These are phyloP conservation scores for Acheta domesticus DNA, from an alignment of 2,888 invertebrate genomes.

Conservation along the genomic window DNA sequence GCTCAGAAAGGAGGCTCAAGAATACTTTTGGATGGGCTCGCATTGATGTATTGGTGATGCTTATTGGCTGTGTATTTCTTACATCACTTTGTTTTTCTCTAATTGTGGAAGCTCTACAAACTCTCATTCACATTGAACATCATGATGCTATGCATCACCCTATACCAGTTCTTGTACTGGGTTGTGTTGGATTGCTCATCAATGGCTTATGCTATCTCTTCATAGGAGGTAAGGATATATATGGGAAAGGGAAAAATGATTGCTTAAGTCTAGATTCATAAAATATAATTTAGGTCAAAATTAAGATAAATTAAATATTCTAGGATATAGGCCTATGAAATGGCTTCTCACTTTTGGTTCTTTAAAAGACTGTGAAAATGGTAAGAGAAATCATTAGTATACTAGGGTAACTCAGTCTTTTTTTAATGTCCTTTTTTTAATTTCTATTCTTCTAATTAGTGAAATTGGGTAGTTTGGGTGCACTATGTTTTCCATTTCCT, in stretches of 20 bases:
- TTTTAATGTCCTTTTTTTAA: no score
- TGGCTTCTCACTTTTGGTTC: no score
- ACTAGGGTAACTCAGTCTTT: no score
- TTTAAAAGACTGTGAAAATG: no score
- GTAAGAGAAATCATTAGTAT: no score
- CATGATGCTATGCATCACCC: constrained; percentile 72
- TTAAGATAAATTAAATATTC: neutral
- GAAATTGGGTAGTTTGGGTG: no score
- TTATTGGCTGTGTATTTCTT: constrained; percentile 77
- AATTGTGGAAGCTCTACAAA: constrained; percentile 76
- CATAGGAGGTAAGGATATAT: constrained; percentile 63
- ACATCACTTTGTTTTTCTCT: constrained; percentile 79
- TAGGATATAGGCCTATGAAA: no score
- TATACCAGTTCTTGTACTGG: constrained; percentile 68
- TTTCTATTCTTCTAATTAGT: no score
- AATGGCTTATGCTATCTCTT: constrained; percentile 75
- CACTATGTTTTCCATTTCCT: no score
- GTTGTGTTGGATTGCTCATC: constrained; percentile 65
- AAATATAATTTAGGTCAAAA: no score
- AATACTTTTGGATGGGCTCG: constrained; percentile 93
- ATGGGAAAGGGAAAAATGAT: neutral
- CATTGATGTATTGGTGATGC: constrained; percentile 79
- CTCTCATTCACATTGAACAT: constrained; percentile 70
- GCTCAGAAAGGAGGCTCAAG: constrained; percentile 54
- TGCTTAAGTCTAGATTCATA: neutral